phyloP scores from a whole-genome alignment of 2,888 invertebrate species.

The Acanthosepion esculentum region DNA sequence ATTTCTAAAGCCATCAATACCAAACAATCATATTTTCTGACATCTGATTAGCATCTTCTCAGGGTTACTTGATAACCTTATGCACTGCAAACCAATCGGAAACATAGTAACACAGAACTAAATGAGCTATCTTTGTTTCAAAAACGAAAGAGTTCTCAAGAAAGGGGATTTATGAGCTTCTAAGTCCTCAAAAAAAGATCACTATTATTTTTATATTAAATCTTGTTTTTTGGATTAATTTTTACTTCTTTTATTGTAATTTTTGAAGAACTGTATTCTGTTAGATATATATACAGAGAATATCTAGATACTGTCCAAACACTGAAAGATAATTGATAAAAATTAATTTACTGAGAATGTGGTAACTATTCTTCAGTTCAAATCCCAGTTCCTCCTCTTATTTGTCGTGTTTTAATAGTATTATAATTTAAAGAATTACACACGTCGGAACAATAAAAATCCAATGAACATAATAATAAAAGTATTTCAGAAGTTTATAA shows the following conservation, averaged over 20 bases:
- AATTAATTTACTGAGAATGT: background rate
- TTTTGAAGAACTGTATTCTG: too few relatives aligned
- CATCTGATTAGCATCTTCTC: conserved; percentile 21
- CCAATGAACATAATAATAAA: too few relatives aligned
- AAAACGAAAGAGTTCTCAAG: background rate
- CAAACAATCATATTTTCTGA: background rate
- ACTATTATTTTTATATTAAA: background rate
- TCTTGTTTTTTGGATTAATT: background rate
- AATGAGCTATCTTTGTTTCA: background rate
- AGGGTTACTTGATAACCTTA: background rate
- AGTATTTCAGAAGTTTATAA: too few relatives aligned
- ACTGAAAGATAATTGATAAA: background rate
- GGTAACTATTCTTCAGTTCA: background rate
- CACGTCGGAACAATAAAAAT: too few relatives aligned
- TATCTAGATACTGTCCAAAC: background rate
- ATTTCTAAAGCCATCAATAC: background rate
- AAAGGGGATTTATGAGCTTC: background rate
- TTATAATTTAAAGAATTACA: too few relatives aligned
- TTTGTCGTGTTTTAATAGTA: too few relatives aligned
- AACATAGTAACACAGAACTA: background rate
- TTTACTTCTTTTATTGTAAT: background rate
- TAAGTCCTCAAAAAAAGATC: background rate
- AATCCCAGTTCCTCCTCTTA: background rate
- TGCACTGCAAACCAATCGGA: background rate
- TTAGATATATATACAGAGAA: background rate